Evolutionary conservation across 1,140 invertebrate genomes (phyloP), one percentile per base, ranked within the genome.

Genomic region (Achroia grisella): DNA sequence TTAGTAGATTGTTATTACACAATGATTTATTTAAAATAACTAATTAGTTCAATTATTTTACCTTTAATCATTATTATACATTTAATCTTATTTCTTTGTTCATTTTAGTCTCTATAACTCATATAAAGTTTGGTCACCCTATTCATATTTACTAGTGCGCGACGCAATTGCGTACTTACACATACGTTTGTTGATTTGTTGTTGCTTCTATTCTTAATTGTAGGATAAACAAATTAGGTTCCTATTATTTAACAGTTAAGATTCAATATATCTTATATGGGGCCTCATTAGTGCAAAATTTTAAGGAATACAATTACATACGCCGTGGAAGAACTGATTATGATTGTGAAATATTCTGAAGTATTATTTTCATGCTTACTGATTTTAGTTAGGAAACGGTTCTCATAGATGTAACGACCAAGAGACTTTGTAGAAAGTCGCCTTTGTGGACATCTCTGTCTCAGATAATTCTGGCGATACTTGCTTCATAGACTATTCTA

Each of bases 101-200:
- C 11, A 32, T 10, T 4, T 10, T 3, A 32, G 11, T 32, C 3
- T 10, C 11, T 39, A 29, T 42, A 6, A 14, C 0, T 28, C 33
- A 40, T 37, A n/a, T 10, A 31, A 12, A 12, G 8, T 27, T 39
- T 71, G 41, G 64, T 48, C 46, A 62, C 57, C 45, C 43, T 60
- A 62, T 27, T 45, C 34, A 15, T 30, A 32, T 47, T 69, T 71
- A 74, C 53, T 69, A 74, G 71, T 67, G 71, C 71, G 46, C 55
- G 60, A 57, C 53, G 47, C 46, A 44, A 23, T 74, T 74, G 67
- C 71, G 57, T 74, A 67, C 42, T 29, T 27, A 12, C 43, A 51
- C 42, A 31, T 12, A 36, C 12, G 43, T 52, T 60, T 41, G 48
- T 39, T 31, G 52, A 55, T 53, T 55, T 45, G 43, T 50, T 45